These are phyloP conservation scores for Orchesella cincta DNA, from an alignment of 1,140 invertebrate species.

Conservation along the genomic window DNA sequence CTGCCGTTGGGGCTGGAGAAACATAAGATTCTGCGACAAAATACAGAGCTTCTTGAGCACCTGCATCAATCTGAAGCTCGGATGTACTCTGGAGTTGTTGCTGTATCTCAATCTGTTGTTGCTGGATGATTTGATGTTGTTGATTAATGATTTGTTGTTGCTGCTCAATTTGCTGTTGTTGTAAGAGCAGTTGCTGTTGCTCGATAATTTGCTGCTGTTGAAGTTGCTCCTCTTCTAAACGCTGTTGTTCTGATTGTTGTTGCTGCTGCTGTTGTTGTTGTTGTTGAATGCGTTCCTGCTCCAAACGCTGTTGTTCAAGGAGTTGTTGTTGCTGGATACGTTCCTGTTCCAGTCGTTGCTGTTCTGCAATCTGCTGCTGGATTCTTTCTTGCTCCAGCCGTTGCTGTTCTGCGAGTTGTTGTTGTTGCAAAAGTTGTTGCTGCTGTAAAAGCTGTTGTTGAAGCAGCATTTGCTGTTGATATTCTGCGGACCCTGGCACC, in stretches of 20 bases:
- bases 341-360: slow-evolving; percentile 8
- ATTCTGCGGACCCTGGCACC: neutral
- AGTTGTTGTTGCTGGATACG: neutral
- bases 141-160: slow-evolving; percentile 15
- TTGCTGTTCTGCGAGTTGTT: slow-evolving; percentile 14
- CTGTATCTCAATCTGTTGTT: neutral
- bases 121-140: neutral
- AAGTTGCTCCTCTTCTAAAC: neutral
- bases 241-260: slow-evolving; percentile 34
- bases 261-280: neutral
- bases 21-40: slow-evolving; percentile 29
- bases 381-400: neutral
- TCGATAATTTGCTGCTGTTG: neutral
- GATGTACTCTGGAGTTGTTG: slow-evolving; percentile 11
- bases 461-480: slow-evolving; percentile 25
- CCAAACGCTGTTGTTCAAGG: neutral
- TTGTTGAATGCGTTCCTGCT: neutral
- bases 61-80: slow-evolving; percentile 4
- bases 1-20: slow-evolving; percentile 30
- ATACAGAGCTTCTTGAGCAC: slow-evolving; percentile 16
- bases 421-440: neutral
- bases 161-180: slow-evolving; percentile 32
- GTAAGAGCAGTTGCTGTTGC: slow-evolving; percentile 19
- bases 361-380: neutral
- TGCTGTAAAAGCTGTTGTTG: slow-evolving; percentile 32